phyloP scores from a whole-genome alignment of 2,113 vertebrate genomes.

The Genyomyrus donnyi region DNA sequence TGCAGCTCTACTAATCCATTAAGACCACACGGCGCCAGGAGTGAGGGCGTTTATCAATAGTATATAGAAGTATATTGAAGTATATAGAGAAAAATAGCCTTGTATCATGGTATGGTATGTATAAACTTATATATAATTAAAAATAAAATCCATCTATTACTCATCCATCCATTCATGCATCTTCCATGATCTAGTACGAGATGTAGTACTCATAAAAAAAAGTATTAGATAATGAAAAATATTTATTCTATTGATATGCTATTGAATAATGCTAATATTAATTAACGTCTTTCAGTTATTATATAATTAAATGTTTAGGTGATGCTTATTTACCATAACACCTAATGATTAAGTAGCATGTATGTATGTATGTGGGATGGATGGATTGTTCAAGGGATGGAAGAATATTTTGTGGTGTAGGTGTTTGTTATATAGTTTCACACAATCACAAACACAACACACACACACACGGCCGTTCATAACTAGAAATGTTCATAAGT shows the following conservation, averaged over 20 bases:
- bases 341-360: not conserved
- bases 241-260: not conserved
- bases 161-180: not conserved
- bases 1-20: not conserved
- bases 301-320: not conserved
- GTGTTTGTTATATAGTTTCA: not conserved
- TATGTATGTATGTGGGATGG: not conserved
- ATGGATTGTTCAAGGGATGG: not conserved
- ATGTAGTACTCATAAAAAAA: not conserved
- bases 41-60: not conserved
- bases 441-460: too few relatives aligned
- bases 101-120: not conserved
- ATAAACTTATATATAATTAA: not conserved
- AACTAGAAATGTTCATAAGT: too few relatives aligned
- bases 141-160: not conserved
- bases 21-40: not conserved
- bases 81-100: not conserved
- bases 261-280: not conserved
- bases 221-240: not conserved
- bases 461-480: too few relatives aligned
- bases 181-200: not conserved
- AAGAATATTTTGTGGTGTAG: not conserved
- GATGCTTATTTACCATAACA: not conserved
- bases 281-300: not conserved
- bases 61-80: too few relatives aligned